Base-by-base conservation (phyloP, 2,888 invertebrate species). In the Chloroclystis v-ata region DNA sequence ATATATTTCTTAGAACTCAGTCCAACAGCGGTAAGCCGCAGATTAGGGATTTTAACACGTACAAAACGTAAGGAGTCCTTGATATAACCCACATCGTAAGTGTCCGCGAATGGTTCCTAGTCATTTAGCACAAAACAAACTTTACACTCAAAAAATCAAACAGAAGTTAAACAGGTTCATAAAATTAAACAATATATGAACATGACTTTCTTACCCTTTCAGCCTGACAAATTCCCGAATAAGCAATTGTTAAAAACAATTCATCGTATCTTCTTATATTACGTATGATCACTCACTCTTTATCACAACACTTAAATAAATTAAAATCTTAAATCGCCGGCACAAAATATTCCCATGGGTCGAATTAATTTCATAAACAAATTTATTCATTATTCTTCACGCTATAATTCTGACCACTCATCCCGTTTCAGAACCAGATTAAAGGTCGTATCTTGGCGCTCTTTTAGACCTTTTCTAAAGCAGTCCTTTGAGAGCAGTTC, bases 301-400 rank as follows among this genome's bases (percentile, higher is more conserved):
- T 20, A 5, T 20, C 5, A 20, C 3, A 20, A 20, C 20, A 20
- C 20, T 20, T 20, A 4, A 20, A 20, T 20, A 20, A 49, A 49
- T 51, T 40, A 50, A 53, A 51, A 47, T 28, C 30, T 13, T 26
- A 42, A 43, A 51, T 41, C 30, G 16, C 28, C 37, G 49, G 44
- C 47, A 45, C 12, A 16, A 8, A 42, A 37, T 25, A 44, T 45
- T 14, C 39, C 11, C 26, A 40, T 8, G 29, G 37, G 28, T 48
- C 30, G 13, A 8, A 49, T 49, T 49, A 41, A 24, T 52, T 47
- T 47, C 42, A 43, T 43, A 46, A 47, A 53, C 47, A 43, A 54
- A 50, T 48, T 54, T 45, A 57, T 50, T 50, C 40, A 54, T 54
- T 38, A 33, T 42, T 49, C 9, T 46, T 30, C 14, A 28, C 38